These are phyloP conservation scores for Arnoldichthys spilopterus DNA, from an alignment of 2,797 vertebrate genomes.

Conservation along the genomic window DNA sequence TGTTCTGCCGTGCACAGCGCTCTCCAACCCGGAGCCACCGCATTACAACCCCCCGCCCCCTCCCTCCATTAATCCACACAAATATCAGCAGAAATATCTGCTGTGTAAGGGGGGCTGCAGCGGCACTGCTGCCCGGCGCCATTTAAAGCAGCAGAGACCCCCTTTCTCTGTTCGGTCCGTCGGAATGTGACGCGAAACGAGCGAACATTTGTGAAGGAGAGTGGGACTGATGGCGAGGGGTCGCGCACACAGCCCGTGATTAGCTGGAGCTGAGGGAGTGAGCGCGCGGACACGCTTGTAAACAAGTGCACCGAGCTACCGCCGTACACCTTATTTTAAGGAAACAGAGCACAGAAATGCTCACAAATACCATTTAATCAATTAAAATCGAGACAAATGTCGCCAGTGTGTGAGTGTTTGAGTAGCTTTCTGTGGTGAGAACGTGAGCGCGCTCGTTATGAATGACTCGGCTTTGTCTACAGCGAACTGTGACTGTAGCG, in stretches of 20 bases:
- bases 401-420: neutral
- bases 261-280: neutral
- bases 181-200: slow-evolving; percentile 39
- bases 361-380: neutral
- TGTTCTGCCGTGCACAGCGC: slow-evolving; percentile 40
- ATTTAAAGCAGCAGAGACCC: slow-evolving; percentile 56
- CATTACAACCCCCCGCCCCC: slow-evolving; percentile 27
- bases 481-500: neutral
- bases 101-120: slow-evolving; percentile 71
- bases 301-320: neutral
- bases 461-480: slow-evolving; percentile 40
- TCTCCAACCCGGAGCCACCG: slow-evolving; percentile 11
- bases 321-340: neutral
- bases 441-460: slow-evolving; percentile 5
- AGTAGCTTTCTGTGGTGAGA: neutral
- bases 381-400: no score
- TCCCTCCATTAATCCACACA: slow-evolving; percentile 58
- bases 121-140: slow-evolving; percentile 42
- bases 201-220: neutral
- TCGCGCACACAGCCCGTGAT: neutral
- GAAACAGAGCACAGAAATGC: neutral
- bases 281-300: neutral
- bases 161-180: slow-evolving; percentile 27
- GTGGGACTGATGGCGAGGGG: neutral
- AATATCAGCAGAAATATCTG: slow-evolving; percentile 65